Conservation (phyloP, 2,888 invertebrate genomes). For the Zhuqinia jingwanae region DNA sequence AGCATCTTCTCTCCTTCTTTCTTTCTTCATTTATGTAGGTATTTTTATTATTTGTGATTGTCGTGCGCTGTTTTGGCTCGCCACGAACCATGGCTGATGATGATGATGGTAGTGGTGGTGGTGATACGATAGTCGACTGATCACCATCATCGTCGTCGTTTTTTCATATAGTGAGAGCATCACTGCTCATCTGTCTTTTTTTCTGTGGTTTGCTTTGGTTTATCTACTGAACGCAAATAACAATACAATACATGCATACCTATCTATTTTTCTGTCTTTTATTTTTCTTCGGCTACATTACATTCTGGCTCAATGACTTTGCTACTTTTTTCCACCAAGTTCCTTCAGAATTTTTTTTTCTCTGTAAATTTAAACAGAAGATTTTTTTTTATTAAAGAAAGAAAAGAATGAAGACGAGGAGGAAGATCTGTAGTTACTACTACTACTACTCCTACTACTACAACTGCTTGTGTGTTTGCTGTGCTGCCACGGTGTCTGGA, state of each 20-base stretch:
- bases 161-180: not conserved
- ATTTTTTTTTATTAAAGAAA: too few relatives aligned
- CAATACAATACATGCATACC: too few relatives aligned
- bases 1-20: not conserved
- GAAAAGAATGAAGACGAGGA: too few relatives aligned
- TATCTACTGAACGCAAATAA: too few relatives aligned
- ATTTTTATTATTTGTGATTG: constrained; percentile 45
- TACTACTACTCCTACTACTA: too few relatives aligned
- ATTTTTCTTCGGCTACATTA: constrained; percentile 35
- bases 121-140: too few relatives aligned
- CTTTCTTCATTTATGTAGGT: not conserved
- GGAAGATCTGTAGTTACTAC: too few relatives aligned
- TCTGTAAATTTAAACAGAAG: too few relatives aligned
- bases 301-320: constrained; percentile 67
- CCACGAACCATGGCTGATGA: constrained; percentile 67
- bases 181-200: constrained; percentile 60
- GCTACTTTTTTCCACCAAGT: too few relatives aligned
- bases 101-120: constrained; percentile 26
- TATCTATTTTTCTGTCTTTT: constrained; percentile 45
- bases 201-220: constrained; percentile 37
- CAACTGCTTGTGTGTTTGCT: too few relatives aligned
- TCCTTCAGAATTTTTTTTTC: constrained; percentile 9
- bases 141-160: constrained; percentile 10
- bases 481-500: constrained; percentile 65
- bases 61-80: constrained; percentile 66